Conservation (phyloP, 2,113 vertebrate species). For the Furnarius figulus region DNA sequence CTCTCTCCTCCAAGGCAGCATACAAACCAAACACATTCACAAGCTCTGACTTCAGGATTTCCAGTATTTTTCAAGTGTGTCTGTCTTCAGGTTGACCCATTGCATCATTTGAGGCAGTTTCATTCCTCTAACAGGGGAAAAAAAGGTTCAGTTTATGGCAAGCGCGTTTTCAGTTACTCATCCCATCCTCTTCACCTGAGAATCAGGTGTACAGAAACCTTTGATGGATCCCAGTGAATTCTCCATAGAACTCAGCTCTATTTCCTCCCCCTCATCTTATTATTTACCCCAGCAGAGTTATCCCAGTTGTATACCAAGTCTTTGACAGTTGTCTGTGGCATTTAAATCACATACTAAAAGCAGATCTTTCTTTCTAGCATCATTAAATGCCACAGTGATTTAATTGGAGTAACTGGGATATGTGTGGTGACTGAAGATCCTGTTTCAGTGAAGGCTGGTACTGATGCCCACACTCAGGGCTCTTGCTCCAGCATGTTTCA, state of each 20-base stretch:
- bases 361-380: not conserved
- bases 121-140: not conserved
- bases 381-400: not conserved
- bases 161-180: not conserved
- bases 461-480: not conserved
- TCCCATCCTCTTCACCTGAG: not conserved
- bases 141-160: not conserved
- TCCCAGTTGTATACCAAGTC: not conserved
- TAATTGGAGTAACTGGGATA: not conserved
- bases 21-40: conserved; percentile 54
- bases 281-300: not conserved
- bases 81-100: not conserved
- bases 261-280: not conserved
- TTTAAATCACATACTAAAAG: conserved; percentile 1
- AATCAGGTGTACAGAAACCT: not conserved
- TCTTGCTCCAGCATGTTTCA: not conserved
- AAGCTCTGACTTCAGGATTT: conserved; percentile 44
- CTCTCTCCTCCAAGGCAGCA: conserved; percentile 41
- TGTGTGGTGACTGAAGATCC: not conserved
- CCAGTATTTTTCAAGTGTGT: conserved; percentile 33
- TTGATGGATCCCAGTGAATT: not conserved
- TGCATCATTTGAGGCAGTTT: conserved; percentile 1
- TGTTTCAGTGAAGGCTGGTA: not conserved
- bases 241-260: not conserved
- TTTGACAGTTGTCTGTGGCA: not conserved